These are phyloP conservation scores for Parauchenoglanis punctatus DNA, from an alignment of 2,797 vertebrate genomes.

Conservation along the genomic window DNA sequence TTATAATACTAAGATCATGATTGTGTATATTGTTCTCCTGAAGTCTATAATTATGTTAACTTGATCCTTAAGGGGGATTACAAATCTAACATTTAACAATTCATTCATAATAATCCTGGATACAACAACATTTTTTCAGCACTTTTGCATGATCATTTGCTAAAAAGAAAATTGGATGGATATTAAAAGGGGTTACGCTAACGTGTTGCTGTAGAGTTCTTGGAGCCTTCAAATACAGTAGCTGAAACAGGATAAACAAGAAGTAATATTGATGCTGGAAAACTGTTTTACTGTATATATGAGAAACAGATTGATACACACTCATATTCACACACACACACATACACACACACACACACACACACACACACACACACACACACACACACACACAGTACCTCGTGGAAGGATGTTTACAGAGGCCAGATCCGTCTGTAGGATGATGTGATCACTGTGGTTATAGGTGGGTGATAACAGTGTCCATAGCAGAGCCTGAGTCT, in stretches of 20 bases:
- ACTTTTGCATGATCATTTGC: background rate
- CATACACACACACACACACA: background rate
- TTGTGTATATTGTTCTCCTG: background rate
- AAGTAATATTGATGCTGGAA: background rate
- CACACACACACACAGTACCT: slow-evolving; percentile 39
- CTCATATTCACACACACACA: background rate
- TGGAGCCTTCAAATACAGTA: background rate
- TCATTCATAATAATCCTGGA: background rate
- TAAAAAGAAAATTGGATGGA: background rate
- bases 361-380: background rate
- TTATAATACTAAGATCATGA: background rate
- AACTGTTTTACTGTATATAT: background rate
- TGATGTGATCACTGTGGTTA: slow-evolving; percentile 39
- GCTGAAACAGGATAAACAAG: background rate
- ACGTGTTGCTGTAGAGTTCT: slow-evolving; percentile 35
- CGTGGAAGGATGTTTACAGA: slow-evolving; percentile 65
- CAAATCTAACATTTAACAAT: background rate
- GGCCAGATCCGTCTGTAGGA: slow-evolving; percentile 54
- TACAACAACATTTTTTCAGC: background rate
- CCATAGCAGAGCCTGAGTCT: slow-evolving; percentile 58
- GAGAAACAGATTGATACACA: background rate
- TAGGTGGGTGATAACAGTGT: slow-evolving; percentile 55
- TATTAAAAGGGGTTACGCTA: background rate
- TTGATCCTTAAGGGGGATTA: background rate
- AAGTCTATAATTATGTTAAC: background rate